These are phyloP conservation scores for Nomada fabriciana DNA, from an alignment of 2,888 invertebrate species.

Conservation along the genomic window DNA sequence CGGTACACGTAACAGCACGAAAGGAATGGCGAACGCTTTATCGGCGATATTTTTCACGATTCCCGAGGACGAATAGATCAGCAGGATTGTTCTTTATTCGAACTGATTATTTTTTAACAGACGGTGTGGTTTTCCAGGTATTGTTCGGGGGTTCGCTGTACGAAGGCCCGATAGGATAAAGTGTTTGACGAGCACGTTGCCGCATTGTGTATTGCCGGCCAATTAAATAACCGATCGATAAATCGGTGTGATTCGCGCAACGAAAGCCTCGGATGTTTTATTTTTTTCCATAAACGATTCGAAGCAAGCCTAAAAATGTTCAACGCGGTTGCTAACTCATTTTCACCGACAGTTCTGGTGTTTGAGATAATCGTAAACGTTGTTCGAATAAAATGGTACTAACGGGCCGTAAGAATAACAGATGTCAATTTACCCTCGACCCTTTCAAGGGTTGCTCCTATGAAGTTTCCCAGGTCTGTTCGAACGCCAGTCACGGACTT, in stretches of 20 bases:
- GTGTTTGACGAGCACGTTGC: not conserved
- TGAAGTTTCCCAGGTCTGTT: constrained; percentile 32
- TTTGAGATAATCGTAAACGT: constrained; percentile 1
- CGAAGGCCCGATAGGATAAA: not conserved
- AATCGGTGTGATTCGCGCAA: not conserved
- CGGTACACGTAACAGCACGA: constrained; percentile 9
- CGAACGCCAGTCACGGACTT: constrained; percentile 52
- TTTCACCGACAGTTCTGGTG: not conserved
- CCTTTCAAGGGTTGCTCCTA: constrained; percentile 8
- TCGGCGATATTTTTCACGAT: constrained; percentile 30
- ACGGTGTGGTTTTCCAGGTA: not conserved
- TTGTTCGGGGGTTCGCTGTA: not conserved
- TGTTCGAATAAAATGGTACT: constrained; percentile 21
- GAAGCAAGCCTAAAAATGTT: not conserved
- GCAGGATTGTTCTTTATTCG: not conserved
- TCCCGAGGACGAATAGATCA: not conserved
- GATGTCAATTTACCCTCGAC: constrained; percentile 7
- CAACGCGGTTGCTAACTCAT: not conserved
- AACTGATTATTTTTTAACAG: constrained; percentile 16
- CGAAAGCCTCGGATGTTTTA: not conserved
- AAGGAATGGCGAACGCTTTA: constrained; percentile 28
- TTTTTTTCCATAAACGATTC: not conserved
- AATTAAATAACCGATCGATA: constrained; percentile 14
- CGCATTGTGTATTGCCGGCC: not conserved
- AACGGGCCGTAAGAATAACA: constrained; percentile 44